phyloP scores from a whole-genome alignment of 37 sponge, comb jelly and placozoan genomes.

The Haliclona indistincta region DNA sequence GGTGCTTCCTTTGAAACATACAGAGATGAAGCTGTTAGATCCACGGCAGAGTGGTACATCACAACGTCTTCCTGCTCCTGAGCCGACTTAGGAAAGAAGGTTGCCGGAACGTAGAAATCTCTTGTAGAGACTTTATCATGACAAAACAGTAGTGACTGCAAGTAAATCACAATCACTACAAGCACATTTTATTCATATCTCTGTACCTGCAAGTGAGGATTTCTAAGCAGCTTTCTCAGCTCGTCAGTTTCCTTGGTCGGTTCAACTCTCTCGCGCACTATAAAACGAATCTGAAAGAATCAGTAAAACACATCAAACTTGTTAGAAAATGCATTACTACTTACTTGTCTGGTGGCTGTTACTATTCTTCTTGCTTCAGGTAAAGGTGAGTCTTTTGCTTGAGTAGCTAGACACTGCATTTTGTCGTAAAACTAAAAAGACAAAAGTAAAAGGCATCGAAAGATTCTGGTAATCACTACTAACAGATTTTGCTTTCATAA shows the following conservation, averaged over 20 bases:
- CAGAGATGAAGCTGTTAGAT: slow-evolving; percentile 8
- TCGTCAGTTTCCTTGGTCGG: slow-evolving; percentile 31
- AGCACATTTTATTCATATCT: too few relatives aligned
- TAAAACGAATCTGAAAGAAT: slow-evolving; percentile 23
- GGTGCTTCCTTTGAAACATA: slow-evolving; percentile 1
- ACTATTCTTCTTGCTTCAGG: slow-evolving; percentile 27
- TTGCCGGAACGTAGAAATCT: slow-evolving; percentile 63
- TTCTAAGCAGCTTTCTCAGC: slow-evolving; percentile 59
- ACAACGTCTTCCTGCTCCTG: slow-evolving; percentile 61
- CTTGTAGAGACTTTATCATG: slow-evolving; percentile 77
- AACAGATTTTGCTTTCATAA: slow-evolving; percentile 73
- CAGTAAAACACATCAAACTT: background rate
- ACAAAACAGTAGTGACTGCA: slow-evolving; percentile 72
- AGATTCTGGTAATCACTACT: background rate
- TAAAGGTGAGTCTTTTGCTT: background rate
- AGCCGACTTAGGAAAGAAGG: slow-evolving; percentile 24
- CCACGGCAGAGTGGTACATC: slow-evolving; percentile 26
- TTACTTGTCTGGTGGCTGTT: slow-evolving; percentile 32
- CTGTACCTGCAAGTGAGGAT: slow-evolving; percentile 66
- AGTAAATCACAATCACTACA: background rate
- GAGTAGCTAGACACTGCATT: slow-evolving; percentile 20
- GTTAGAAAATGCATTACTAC: background rate
- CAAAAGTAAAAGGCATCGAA: background rate
- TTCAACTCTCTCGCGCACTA: slow-evolving; percentile 31
- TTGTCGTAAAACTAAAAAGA: slow-evolving; percentile 46